phyloP scores from a whole-genome alignment of 2,797 vertebrate genomes.

The Saxicola maurus region DNA sequence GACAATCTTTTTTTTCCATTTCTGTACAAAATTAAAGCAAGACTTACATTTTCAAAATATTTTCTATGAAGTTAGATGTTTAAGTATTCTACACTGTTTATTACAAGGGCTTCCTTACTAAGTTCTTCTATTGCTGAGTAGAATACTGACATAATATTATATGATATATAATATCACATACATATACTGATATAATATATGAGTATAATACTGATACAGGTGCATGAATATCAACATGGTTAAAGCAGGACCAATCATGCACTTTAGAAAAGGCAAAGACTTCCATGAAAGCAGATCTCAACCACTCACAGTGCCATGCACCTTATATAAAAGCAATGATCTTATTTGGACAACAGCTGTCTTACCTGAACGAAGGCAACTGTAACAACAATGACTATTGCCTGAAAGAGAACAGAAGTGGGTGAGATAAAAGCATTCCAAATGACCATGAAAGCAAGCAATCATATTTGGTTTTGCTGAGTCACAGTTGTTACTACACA shows the following conservation, averaged over 20 bases:
- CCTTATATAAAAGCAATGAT: background rate
- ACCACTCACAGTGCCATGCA: background rate
- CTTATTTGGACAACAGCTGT: background rate
- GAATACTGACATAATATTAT: background rate
- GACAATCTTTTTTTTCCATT: background rate
- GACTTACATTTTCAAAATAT: background rate
- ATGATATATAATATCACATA: too few relatives aligned
- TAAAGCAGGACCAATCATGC: background rate
- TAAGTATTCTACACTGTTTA: background rate
- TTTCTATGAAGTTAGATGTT: background rate
- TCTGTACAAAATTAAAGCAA: background rate
- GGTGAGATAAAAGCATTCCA: background rate
- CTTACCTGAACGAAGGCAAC: slow-evolving; percentile 97
- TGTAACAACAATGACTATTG: slow-evolving; percentile 95
- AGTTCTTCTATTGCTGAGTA: background rate
- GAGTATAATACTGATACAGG: background rate
- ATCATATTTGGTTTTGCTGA: background rate
- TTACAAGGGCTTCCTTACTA: background rate
- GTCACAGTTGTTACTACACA: background rate
- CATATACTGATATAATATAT: too few relatives aligned
- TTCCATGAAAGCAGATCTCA: background rate
- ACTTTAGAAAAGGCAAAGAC: background rate
- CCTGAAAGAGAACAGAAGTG: slow-evolving; percentile 70
- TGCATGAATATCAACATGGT: background rate
- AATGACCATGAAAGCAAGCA: background rate